Evolutionary conservation across 2,888 invertebrate genomes (phyloP).

Genomic region (Meiosimyza decipiens): DNA sequence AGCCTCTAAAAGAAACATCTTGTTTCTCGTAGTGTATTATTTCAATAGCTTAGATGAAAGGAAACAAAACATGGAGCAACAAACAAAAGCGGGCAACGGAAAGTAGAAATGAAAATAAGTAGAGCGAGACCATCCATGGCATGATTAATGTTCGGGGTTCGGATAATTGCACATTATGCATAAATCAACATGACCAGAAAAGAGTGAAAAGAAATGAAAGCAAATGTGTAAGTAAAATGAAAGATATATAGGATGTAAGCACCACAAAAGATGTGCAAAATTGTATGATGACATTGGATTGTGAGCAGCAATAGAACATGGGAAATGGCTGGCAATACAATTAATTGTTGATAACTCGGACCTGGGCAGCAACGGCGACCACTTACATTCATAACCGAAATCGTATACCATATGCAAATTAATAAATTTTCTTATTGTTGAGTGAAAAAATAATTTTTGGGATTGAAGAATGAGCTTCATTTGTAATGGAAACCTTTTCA

Average conservation of each 20-base stretch:
- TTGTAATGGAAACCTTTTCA: no score
- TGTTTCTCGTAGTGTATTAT: not conserved
- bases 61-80: not conserved
- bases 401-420: constrained; percentile 7
- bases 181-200: constrained; percentile 44
- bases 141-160: constrained; percentile 48
- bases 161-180: constrained; percentile 47
- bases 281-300: no score
- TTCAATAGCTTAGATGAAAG: constrained; percentile 19
- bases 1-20: no score
- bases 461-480: no score
- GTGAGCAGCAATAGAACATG: no score
- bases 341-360: constrained; percentile 1
- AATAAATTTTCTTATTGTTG: not conserved
- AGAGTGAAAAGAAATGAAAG: constrained; percentile 1
- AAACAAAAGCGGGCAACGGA: not conserved
- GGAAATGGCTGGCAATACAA: not conserved
- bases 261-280: not conserved
- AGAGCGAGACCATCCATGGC: constrained; percentile 20
- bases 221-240: not conserved
- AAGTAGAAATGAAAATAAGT: not conserved
- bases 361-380: not conserved
- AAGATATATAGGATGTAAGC: constrained; percentile 21
- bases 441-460: no score
- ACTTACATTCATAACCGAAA: not conserved